Percentiles rank a stretch among this genome's conserved stretches.
Evolutionary conservation across 2,888 invertebrate species (phyloP).

Genomic region (Toxonevra muliebris): DNA sequence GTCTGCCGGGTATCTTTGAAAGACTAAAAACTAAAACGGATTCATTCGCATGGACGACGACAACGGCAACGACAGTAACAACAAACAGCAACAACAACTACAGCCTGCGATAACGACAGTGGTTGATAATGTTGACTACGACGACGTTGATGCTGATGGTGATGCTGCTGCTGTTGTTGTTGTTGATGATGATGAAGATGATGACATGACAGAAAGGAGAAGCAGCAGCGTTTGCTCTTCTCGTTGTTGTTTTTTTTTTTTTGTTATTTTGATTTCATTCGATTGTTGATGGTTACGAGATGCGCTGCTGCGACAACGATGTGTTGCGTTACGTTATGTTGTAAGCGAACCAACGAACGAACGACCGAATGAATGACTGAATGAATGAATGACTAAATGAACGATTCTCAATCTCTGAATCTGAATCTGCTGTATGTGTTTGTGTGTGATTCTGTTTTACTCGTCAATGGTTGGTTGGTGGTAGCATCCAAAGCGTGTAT

Average conservation of each 20-base stretch:
- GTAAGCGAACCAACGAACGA: constrained; percentile 18
- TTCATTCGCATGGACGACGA: constrained; percentile 32
- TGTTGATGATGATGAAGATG: constrained; percentile 19
- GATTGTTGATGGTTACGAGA: constrained; percentile 50
- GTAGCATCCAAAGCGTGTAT: constrained; percentile 38
- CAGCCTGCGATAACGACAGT: too few relatives aligned
- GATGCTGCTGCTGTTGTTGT: background rate
- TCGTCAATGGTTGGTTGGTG: constrained; percentile 42
- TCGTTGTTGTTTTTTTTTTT: background rate
- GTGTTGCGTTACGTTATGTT: background rate
- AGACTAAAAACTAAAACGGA: constrained; percentile 52
- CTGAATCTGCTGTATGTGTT: background rate
- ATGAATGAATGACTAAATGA: constrained; percentile 20
- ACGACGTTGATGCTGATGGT: too few relatives aligned
- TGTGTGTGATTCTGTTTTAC: constrained; percentile 9
- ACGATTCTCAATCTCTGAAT: constrained; percentile 2
- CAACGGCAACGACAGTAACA: constrained; percentile 28
- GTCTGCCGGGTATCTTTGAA: constrained; percentile 64
- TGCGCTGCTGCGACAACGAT: constrained; percentile 4
- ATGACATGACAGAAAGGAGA: constrained; percentile 10
- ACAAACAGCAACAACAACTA: background rate
- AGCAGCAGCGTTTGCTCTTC: too few relatives aligned
- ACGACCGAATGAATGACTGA: constrained; percentile 2
- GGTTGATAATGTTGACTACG: too few relatives aligned
- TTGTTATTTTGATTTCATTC: constrained; percentile 36